These are phyloP conservation scores for Brachyptera putata DNA, from an alignment of 2,888 invertebrate genomes.

Conservation along the genomic window DNA sequence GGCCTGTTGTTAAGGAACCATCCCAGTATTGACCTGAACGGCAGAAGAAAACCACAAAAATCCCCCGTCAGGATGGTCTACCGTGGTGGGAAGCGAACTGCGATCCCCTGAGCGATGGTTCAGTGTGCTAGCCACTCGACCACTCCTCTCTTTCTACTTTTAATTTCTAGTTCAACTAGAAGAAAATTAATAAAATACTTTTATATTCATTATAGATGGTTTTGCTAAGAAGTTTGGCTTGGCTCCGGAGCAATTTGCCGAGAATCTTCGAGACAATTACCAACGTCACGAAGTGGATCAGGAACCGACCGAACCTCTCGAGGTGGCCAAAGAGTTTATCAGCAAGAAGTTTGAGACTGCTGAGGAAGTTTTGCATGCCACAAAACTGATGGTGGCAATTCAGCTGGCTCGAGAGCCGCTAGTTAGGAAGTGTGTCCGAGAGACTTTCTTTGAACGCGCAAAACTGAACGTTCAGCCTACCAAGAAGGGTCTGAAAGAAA, in stretches of 20 bases:
- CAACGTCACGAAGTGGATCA: slow-evolving; percentile 94
- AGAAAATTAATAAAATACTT: too few relatives aligned
- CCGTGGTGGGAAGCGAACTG: too few relatives aligned
- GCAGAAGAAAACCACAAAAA: too few relatives aligned
- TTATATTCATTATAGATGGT: slow-evolving; percentile 60
- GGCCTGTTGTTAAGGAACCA: too few relatives aligned
- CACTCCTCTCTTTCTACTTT: too few relatives aligned
- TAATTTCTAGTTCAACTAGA: too few relatives aligned
- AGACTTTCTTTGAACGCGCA: slow-evolving; percentile 83
- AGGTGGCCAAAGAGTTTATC: slow-evolving; percentile 60
- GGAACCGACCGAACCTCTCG: slow-evolving; percentile 75
- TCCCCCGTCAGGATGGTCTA: too few relatives aligned
- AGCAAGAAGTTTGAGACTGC: slow-evolving; percentile 60
- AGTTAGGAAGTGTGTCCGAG: slow-evolving; percentile 78
- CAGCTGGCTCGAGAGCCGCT: slow-evolving; percentile 90
- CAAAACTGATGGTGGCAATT: slow-evolving; percentile 90
- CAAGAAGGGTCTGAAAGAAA: slow-evolving; percentile 85
- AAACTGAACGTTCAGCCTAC: slow-evolving; percentile 79
- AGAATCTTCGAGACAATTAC: slow-evolving; percentile 93
- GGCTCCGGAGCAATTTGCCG: slow-evolving; percentile 90
- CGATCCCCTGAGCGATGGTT: too few relatives aligned
- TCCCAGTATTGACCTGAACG: too few relatives aligned
- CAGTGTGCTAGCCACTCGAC: too few relatives aligned
- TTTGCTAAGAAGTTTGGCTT: slow-evolving; percentile 90
- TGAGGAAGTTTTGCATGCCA: slow-evolving; percentile 84